Conservation (phyloP, 2,113 vertebrate genomes). For the Menidia beryllina region DNA sequence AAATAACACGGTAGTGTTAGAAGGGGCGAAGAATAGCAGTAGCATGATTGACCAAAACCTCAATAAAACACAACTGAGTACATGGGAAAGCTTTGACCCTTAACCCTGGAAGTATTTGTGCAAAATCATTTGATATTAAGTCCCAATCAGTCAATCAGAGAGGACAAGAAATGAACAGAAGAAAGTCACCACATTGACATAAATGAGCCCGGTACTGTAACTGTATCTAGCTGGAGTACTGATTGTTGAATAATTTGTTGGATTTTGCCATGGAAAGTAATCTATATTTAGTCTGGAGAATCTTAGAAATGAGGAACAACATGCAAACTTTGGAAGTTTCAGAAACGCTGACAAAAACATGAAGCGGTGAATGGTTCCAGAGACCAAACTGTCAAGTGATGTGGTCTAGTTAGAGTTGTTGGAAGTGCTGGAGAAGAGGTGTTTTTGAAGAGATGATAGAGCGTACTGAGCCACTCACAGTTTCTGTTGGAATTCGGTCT, state of each 20-base stretch:
- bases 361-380: no score
- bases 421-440: neutral
- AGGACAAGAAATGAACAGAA: neutral
- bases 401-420: neutral
- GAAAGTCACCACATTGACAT: no score
- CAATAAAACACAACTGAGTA: neutral
- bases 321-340: no score
- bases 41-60: neutral
- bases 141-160: neutral
- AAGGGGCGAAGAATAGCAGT: neutral
- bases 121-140: no score
- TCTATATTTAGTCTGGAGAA: no score
- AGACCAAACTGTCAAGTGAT: neutral
- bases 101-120: neutral
- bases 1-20: neutral
- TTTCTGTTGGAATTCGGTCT: neutral
- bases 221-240: no score
- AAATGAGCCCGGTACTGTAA: no score
- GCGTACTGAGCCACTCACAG: neutral
- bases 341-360: no score
- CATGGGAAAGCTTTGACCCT: neutral
- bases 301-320: no score
- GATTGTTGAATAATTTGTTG: neutral
- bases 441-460: neutral
- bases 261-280: no score